Conservation (phyloP, 2,888 invertebrate genomes). For the Tinea semifulvella region DNA sequence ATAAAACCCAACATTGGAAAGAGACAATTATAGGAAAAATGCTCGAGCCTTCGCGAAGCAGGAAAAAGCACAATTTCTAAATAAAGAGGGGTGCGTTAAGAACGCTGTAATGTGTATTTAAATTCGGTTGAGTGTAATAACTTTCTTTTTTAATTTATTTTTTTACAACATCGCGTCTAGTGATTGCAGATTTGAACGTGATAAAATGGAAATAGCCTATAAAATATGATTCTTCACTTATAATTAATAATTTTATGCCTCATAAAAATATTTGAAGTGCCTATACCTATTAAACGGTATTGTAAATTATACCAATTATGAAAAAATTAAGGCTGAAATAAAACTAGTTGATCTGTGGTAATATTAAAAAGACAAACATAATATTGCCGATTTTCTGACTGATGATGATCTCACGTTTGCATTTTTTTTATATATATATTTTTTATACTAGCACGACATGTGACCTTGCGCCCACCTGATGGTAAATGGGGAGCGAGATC, state of each 20-base stretch:
- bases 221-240: slow-evolving; percentile 3
- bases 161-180: slow-evolving; percentile 36
- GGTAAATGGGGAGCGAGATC: too few species aligned
- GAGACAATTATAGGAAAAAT: slow-evolving; percentile 31
- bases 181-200: slow-evolving; percentile 35
- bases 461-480: too few species aligned
- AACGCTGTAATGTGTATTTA: slow-evolving; percentile 60
- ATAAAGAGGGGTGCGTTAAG: slow-evolving; percentile 56
- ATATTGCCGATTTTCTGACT: too few species aligned
- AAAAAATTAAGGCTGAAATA: too few species aligned
- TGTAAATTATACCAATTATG: too few species aligned
- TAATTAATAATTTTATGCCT: slow-evolving; percentile 4
- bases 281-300: too few species aligned
- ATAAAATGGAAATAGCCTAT: slow-evolving; percentile 21
- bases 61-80: slow-evolving; percentile 56
- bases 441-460: too few species aligned
- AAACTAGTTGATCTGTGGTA: too few species aligned
- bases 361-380: too few species aligned
- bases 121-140: slow-evolving; percentile 65
- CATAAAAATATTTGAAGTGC: slow-evolving; percentile 1
- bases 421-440: too few species aligned
- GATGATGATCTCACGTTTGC: too few species aligned
- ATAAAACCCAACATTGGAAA: slow-evolving; percentile 18
- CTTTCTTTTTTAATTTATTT: slow-evolving; percentile 68
- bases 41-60: slow-evolving; percentile 24